Percentiles rank a stretch among this genome's conserved stretches.
phyloP scores from a whole-genome alignment of 2,888 invertebrate genomes.

The Synergus umbraculus region DNA sequence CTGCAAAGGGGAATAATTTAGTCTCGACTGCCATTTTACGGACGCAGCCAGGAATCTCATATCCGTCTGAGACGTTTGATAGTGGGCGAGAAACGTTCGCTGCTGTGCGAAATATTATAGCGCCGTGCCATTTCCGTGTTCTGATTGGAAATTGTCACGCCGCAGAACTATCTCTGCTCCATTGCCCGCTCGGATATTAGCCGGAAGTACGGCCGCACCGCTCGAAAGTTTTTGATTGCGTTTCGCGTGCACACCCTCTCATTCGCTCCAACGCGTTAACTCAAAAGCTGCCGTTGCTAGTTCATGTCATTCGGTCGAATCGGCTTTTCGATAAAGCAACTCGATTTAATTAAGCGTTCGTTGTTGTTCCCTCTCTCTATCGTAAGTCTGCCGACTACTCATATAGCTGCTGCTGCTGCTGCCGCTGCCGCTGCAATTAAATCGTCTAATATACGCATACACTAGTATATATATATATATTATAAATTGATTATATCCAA shows the following conservation, averaged over 20 bases:
- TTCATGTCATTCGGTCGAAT: slow-evolving; percentile 26
- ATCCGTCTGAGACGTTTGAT: slow-evolving; percentile 73
- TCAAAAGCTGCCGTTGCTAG: slow-evolving; percentile 31
- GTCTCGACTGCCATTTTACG: slow-evolving; percentile 64
- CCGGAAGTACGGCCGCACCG: slow-evolving; percentile 63
- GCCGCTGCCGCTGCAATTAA: background rate
- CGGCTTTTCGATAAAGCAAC: slow-evolving; percentile 39
- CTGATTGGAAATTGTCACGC: slow-evolving; percentile 75
- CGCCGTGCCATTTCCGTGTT: slow-evolving; percentile 69
- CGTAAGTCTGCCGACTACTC: background rate
- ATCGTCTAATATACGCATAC: too few relatives aligned
- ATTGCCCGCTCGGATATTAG: slow-evolving; percentile 71
- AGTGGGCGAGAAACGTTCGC: slow-evolving; percentile 54
- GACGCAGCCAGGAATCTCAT: slow-evolving; percentile 69
- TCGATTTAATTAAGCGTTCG: slow-evolving; percentile 33
- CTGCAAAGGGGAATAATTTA: slow-evolving; percentile 66
- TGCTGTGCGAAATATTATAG: slow-evolving; percentile 69
- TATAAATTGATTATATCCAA: too few relatives aligned
- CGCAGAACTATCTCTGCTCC: slow-evolving; percentile 70
- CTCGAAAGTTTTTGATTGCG: slow-evolving; percentile 70
- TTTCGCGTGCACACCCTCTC: slow-evolving; percentile 53
- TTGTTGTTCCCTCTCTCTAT: background rate
- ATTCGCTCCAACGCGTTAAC: slow-evolving; percentile 43
- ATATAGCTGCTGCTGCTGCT: background rate
- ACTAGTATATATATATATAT: too few relatives aligned